Evolutionary conservation across 2,888 invertebrate species (phyloP).

Genomic region (Ischnus inquisitorius): DNA sequence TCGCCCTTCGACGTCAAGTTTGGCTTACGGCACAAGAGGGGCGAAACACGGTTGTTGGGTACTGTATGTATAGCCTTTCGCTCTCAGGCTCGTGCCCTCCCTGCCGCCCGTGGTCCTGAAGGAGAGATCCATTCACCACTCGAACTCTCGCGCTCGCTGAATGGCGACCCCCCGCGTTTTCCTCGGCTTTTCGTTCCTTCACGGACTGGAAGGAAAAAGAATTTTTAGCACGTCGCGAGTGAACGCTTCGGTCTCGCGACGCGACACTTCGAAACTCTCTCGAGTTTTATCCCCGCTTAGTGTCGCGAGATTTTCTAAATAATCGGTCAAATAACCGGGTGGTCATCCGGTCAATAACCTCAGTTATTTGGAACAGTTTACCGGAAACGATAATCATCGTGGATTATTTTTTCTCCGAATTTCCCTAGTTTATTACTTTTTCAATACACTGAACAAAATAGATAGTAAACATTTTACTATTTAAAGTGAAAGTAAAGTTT

Average conservation of each 20-base stretch:
- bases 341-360: no score
- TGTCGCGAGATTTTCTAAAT: no score
- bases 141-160: constrained; percentile 42
- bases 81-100: constrained; percentile 37
- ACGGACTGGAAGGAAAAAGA: neutral
- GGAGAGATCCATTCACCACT: constrained; percentile 57
- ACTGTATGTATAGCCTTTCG: constrained; percentile 22
- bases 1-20: constrained; percentile 68
- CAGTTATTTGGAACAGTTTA: no score
- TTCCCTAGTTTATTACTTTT: no score
- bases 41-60: neutral
- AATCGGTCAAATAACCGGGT: no score
- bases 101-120: constrained; percentile 8
- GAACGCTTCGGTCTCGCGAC: neutral
- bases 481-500: no score
- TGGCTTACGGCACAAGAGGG: constrained; percentile 59
- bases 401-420: no score
- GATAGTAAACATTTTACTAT: no score
- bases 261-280: constrained; percentile 21
- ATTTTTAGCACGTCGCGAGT: neutral
- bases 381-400: no score
- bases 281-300: neutral
- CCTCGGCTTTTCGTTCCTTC: constrained; percentile 27
- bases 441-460: no score
- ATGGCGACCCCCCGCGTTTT: constrained; percentile 56